Conservation (phyloP, 2,797 vertebrate species). For the Anguilla marmorata region DNA sequence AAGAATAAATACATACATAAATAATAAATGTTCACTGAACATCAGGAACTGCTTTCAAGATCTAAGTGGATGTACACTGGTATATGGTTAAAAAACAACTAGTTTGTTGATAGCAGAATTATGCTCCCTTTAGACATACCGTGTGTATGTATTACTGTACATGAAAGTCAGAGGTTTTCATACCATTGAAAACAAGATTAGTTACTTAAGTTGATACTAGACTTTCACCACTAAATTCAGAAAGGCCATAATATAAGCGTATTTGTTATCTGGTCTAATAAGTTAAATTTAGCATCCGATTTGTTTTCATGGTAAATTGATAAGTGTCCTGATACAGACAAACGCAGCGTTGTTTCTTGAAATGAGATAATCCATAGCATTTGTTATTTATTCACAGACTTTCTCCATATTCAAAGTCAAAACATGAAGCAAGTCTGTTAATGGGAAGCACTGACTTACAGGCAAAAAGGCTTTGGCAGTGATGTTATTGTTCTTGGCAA, state of each 20-base stretch:
- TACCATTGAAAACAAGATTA: not conserved
- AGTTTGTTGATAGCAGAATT: not conserved
- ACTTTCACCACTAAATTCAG: not conserved
- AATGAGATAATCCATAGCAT: not conserved
- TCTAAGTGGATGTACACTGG: not conserved
- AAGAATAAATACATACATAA: not conserved
- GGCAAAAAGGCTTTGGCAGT: not conserved
- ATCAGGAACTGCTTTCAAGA: not conserved
- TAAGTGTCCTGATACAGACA: not conserved
- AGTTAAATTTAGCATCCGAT: not conserved
- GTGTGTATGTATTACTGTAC: not conserved
- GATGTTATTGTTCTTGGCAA: not conserved
- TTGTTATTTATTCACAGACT: not conserved
- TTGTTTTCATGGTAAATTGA: not conserved
- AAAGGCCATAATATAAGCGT: not conserved
- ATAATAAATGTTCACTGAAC: not conserved
- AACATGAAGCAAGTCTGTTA: not conserved
- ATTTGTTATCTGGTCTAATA: not conserved
- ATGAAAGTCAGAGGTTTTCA: not conserved
- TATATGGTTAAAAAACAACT: not conserved
- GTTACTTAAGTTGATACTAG: not conserved
- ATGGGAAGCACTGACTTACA: not conserved
- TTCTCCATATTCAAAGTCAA: not conserved
- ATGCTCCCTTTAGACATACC: not conserved
- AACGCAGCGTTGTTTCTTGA: not conserved